phyloP scores from a whole-genome alignment of 2,797 vertebrate genomes.

The Tapirus indicus region DNA sequence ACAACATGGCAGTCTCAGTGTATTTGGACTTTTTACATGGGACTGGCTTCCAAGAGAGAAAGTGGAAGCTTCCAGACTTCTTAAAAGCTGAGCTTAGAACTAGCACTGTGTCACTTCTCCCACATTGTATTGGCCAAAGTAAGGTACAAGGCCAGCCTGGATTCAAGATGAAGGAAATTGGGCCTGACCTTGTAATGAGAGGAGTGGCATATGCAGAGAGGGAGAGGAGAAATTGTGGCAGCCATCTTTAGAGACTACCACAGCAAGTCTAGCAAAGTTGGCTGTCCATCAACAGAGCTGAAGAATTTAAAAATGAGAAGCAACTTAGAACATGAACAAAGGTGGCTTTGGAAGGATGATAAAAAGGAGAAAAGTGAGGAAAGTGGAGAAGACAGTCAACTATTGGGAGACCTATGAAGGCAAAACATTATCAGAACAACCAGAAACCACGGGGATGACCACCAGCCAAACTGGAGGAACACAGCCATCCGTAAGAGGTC shows the following conservation, averaged over 20 bases:
- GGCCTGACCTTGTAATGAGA: not conserved
- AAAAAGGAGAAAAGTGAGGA: not conserved
- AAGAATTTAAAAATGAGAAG: not conserved
- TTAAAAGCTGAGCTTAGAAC: not conserved
- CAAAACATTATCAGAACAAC: not conserved
- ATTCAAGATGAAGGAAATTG: not conserved
- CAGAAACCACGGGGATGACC: not conserved
- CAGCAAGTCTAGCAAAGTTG: not conserved
- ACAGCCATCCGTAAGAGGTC: not conserved
- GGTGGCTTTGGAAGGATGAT: not conserved
- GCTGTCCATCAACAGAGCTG: not conserved
- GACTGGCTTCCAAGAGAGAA: not conserved
- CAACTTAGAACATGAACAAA: not conserved
- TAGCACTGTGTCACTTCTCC: not conserved
- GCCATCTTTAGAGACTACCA: not conserved
- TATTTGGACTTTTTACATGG: not conserved
- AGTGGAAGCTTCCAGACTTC: not conserved
- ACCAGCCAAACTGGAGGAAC: not conserved
- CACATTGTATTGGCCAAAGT: not conserved
- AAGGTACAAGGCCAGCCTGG: not conserved
- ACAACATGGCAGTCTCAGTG: not conserved
- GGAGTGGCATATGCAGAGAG: not conserved
- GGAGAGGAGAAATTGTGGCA: not conserved
- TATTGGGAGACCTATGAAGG: not conserved
- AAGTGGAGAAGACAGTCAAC: not conserved